phyloP scores from a whole-genome alignment of 2,113 vertebrate genomes.

The Eptesicus fuscus region DNA sequence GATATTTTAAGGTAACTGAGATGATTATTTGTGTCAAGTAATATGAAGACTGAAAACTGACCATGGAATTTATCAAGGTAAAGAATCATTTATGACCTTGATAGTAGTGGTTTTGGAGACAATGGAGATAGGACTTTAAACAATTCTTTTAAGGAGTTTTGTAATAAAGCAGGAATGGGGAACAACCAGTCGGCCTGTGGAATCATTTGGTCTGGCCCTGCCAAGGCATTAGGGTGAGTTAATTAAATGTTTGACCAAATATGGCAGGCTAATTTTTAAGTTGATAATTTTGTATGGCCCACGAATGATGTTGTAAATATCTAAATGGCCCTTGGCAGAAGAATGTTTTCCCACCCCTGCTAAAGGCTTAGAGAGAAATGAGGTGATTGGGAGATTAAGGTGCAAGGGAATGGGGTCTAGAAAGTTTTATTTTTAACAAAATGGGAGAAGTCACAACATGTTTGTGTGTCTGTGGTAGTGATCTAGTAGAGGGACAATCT shows the following conservation, averaged over 20 bases:
- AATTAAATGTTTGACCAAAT: no score
- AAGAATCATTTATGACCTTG: not conserved
- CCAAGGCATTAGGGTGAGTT: no score
- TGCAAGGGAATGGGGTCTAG: not conserved
- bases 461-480: not conserved
- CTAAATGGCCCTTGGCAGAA: no score
- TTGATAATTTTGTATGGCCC: no score
- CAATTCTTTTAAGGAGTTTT: not conserved
- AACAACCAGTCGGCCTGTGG: no score
- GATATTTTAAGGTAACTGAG: not conserved
- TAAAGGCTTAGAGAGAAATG: not conserved
- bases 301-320: no score
- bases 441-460: not conserved
- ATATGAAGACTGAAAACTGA: not conserved
- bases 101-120: not conserved
- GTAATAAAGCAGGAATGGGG: not conserved
- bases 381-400: not conserved
- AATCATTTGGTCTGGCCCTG: no score
- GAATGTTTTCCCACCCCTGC: no score
- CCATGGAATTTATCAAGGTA: not conserved
- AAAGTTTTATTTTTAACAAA: not conserved
- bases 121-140: not conserved
- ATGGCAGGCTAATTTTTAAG: no score
- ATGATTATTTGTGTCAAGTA: not conserved
- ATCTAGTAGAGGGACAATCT: not conserved